A percentile compares a stretch with the other conserved stretches of the same genome.
Conservation (phyloP, 2,888 invertebrate species). For the Drosophila prolongata region DNA sequence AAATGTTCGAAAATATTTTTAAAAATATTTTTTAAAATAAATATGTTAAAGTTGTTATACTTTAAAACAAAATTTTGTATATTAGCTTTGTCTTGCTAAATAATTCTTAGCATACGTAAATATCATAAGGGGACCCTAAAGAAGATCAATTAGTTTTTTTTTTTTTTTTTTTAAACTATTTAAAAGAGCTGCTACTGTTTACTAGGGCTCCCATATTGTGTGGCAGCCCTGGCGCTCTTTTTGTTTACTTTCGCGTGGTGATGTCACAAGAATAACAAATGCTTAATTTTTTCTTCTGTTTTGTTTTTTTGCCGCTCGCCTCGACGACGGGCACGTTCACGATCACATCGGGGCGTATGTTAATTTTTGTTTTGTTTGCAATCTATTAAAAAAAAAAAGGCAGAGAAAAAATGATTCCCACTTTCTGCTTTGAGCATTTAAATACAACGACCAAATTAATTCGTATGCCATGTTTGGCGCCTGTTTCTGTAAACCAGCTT, state of each 20-base stretch:
- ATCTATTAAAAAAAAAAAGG: constrained; percentile 43
- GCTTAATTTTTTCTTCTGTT: constrained; percentile 37
- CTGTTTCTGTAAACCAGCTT: constrained; percentile 70
- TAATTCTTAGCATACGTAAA: no score
- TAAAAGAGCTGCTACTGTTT: constrained; percentile 16
- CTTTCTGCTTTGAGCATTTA: constrained; percentile 58
- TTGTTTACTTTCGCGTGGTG: constrained; percentile 46
- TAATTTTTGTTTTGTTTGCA: constrained; percentile 50
- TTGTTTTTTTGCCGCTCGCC: constrained; percentile 15
- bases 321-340: constrained; percentile 44
- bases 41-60: no score
- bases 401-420: constrained; percentile 41
- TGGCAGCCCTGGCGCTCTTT: constrained; percentile 25
- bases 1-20: no score
- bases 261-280: constrained; percentile 71
- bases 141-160: no score
- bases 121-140: no score
- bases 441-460: constrained; percentile 69
- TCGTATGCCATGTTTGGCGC: constrained; percentile 73
- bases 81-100: no score
- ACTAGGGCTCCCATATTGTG: constrained; percentile 8
- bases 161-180: not conserved
- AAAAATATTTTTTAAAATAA: no score
- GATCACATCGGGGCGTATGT: constrained; percentile 62
- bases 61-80: no score